These are phyloP conservation scores for rabbit (Oryctolagus cuniculus) DNA, from an alignment of 2,113 vertebrate species.

Conservation along the genomic window DNA sequence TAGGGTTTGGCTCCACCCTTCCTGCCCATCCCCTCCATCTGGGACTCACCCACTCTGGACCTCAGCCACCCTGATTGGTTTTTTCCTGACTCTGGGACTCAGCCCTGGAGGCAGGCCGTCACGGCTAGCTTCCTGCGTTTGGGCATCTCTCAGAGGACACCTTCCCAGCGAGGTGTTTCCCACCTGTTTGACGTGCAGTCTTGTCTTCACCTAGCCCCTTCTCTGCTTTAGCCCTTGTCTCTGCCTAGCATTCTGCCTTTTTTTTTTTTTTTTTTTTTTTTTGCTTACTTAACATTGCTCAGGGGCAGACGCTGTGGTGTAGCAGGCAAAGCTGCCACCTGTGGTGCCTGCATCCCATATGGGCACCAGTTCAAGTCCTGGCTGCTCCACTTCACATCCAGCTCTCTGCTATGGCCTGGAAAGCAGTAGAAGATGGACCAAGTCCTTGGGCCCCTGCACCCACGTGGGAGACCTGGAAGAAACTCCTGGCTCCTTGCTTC, in stretches of 20 bases:
- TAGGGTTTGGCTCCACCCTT: neutral
- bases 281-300: neutral
- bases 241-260: neutral
- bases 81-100: neutral
- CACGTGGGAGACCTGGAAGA: too few relatives aligned
- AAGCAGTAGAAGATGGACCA: too few relatives aligned
- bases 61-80: neutral
- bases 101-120: neutral
- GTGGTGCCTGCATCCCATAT: too few relatives aligned
- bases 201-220: neutral
- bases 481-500: too few relatives aligned
- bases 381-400: too few relatives aligned
- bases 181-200: neutral
- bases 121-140: neutral
- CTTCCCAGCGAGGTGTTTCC: neutral
- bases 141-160: neutral
- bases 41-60: neutral
- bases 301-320: too few relatives aligned
- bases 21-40: neutral
- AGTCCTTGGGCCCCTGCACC: too few relatives aligned
- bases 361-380: too few relatives aligned
- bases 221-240: neutral
- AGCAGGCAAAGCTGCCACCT: too few relatives aligned
- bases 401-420: too few relatives aligned
- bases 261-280: neutral